These are phyloP conservation scores for Fragum sueziense DNA, from an alignment of 2,888 invertebrate genomes.

Conservation along the genomic window DNA sequence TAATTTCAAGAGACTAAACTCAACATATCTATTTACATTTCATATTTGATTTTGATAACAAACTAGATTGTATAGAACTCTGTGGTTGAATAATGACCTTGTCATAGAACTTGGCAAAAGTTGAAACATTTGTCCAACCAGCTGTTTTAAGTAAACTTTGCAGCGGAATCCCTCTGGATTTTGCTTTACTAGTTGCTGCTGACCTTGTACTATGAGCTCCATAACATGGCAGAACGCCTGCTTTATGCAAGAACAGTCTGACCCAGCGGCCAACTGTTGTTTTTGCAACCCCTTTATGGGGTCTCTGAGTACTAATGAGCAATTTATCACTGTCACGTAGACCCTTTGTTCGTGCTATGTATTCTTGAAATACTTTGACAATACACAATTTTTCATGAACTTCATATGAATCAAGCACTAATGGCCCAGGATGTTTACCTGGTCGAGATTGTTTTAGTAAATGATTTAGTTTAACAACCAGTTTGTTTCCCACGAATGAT, in stretches of 20 bases:
- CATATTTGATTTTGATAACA: too few species aligned
- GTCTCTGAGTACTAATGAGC: too few species aligned
- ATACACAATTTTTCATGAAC: slow-evolving; percentile 34
- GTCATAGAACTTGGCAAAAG: slow-evolving; percentile 24
- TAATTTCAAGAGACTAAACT: too few species aligned
- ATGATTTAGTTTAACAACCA: slow-evolving; percentile 24
- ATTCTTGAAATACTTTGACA: slow-evolving; percentile 22
- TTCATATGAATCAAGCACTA: slow-evolving; percentile 23
- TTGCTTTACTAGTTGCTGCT: slow-evolving; percentile 28
- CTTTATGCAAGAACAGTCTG: slow-evolving; percentile 25
- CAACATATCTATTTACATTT: too few species aligned
- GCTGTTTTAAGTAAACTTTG: slow-evolving; percentile 27
- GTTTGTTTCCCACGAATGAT: too few species aligned
- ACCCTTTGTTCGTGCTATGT: slow-evolving; percentile 28
- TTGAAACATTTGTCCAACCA: slow-evolving; percentile 30
- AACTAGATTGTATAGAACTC: too few species aligned
- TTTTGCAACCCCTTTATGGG: slow-evolving; percentile 28
- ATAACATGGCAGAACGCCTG: slow-evolving; percentile 46
- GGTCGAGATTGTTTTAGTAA: slow-evolving; percentile 51
- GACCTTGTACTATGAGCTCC: slow-evolving; percentile 49
- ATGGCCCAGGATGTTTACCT: slow-evolving; percentile 25
- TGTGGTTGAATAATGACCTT: too few species aligned
- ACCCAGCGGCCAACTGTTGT: slow-evolving; percentile 46
- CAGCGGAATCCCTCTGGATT: background rate
- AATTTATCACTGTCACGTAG: too few species aligned